Evolutionary conservation across 2,113 vertebrate genomes (phyloP).

Genomic region (Spea bombifrons): DNA sequence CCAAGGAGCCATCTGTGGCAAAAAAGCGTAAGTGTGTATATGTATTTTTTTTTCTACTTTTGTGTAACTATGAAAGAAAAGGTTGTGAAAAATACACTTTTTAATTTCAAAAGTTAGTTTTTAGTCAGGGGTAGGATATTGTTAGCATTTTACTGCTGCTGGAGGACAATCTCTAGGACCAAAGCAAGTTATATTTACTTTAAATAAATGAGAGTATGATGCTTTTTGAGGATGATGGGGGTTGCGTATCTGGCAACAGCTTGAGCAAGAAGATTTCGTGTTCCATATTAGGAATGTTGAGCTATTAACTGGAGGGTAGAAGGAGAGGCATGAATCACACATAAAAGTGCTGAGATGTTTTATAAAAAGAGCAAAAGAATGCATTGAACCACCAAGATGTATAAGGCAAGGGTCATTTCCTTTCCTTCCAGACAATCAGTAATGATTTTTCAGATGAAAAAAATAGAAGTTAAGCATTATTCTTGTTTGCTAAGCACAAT

Average conservation of each 20-base stretch:
- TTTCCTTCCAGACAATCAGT: conserved; percentile 1
- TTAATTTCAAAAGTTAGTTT: too few relatives aligned
- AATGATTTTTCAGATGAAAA: neutral
- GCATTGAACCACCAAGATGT: neutral
- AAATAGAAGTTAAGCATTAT: neutral
- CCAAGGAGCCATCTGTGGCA: conserved; percentile 89
- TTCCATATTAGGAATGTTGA: too few relatives aligned
- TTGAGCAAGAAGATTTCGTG: too few relatives aligned
- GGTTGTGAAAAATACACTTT: neutral
- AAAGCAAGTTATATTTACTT: too few relatives aligned
- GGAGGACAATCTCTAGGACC: too few relatives aligned
- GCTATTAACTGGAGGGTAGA: neutral
- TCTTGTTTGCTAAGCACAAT: neutral
- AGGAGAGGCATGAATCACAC: neutral
- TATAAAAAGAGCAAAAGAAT: neutral
- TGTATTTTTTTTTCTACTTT: neutral
- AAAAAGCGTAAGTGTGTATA: conserved; percentile 86
- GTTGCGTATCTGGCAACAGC: too few relatives aligned
- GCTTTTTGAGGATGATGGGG: neutral
- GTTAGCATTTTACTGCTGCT: too few relatives aligned
- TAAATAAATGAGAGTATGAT: too few relatives aligned
- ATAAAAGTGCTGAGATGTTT: neutral
- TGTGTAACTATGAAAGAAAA: neutral
- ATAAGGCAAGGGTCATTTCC: neutral
- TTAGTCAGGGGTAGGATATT: too few relatives aligned